Percentiles rank a stretch among this genome's conserved stretches.
phyloP scores from a whole-genome alignment of 1,140 invertebrate species.

The Pristionchus pacificus region DNA sequence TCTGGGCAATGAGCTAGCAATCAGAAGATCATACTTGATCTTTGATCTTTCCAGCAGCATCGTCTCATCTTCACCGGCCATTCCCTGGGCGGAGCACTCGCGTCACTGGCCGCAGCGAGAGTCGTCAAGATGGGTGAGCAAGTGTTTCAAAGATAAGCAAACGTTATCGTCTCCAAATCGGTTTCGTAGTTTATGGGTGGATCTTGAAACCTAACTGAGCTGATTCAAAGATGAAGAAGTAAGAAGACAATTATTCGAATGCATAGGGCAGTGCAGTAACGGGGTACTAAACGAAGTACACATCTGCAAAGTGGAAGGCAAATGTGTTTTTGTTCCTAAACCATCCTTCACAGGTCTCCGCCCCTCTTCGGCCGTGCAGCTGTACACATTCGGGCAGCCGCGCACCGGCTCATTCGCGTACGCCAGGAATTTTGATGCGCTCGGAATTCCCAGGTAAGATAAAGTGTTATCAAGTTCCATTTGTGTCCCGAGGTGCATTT shows the following conservation, averaged over 20 bases:
- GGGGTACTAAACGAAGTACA: too few relatives aligned
- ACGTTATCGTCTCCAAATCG: too few relatives aligned
- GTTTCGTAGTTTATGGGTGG: background rate
- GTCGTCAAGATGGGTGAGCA: slow-evolving; percentile 19
- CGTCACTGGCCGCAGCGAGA: slow-evolving; percentile 31
- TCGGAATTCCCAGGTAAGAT: background rate
- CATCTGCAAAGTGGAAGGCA: too few relatives aligned
- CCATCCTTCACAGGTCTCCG: background rate
- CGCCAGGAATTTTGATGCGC: slow-evolving; percentile 31
- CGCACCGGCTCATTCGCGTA: slow-evolving; percentile 29
- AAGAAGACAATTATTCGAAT: too few relatives aligned
- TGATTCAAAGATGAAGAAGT: too few relatives aligned
- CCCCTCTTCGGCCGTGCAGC: slow-evolving; percentile 13
- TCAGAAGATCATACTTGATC: too few relatives aligned
- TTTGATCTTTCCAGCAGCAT: slow-evolving; percentile 28
- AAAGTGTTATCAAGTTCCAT: too few relatives aligned
- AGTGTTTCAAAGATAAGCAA: too few relatives aligned
- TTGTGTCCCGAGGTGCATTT: too few relatives aligned
- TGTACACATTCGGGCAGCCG: slow-evolving; percentile 37
- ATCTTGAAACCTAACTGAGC: background rate
- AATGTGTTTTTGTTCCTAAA: background rate
- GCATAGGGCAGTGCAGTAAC: too few relatives aligned
- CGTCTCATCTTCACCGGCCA: slow-evolving; percentile 33
- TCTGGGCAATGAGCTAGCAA: too few relatives aligned
- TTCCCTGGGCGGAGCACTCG: slow-evolving; percentile 36